Conservation (phyloP, 2,888 invertebrate genomes). For the Drosophila silvestris region DNA sequence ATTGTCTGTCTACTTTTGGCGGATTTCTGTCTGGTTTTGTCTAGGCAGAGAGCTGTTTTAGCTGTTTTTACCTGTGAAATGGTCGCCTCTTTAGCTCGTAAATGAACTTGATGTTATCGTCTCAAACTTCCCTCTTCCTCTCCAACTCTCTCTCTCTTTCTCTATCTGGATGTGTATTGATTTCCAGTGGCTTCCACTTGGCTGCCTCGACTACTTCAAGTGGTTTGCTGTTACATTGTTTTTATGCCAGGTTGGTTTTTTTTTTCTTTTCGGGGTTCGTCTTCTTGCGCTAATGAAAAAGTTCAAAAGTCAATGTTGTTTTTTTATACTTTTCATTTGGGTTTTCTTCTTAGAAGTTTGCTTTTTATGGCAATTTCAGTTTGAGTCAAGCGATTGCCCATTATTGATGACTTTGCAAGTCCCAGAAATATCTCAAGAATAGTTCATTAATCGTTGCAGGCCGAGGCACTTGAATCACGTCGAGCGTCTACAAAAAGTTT, state of each 20-base stretch:
- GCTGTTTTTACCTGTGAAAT: slow-evolving; percentile 56
- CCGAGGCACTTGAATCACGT: slow-evolving; percentile 4
- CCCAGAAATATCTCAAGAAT: slow-evolving; percentile 29
- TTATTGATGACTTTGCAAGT: slow-evolving; percentile 61
- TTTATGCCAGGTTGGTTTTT: slow-evolving; percentile 53
- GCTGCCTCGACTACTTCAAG: slow-evolving; percentile 68
- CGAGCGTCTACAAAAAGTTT: not conserved
- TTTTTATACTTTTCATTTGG: slow-evolving; percentile 42
- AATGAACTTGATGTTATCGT: slow-evolving; percentile 81
- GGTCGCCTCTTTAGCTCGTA: slow-evolving; percentile 67
- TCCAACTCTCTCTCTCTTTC: not conserved
- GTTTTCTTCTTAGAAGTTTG: slow-evolving; percentile 46
- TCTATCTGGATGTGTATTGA: slow-evolving; percentile 61
- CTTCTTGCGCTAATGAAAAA: slow-evolving; percentile 73
- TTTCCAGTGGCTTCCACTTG: slow-evolving; percentile 75
- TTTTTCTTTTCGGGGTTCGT: slow-evolving; percentile 45
- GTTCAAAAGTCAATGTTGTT: slow-evolving; percentile 77
- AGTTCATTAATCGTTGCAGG: slow-evolving; percentile 51
- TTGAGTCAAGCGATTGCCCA: slow-evolving; percentile 50
- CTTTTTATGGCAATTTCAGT: slow-evolving; percentile 56
- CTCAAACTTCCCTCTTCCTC: slow-evolving; percentile 26
- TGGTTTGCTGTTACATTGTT: slow-evolving; percentile 63
- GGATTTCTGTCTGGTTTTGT: slow-evolving; percentile 39
- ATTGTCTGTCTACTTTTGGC: slow-evolving; percentile 41
- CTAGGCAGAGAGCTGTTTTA: slow-evolving; percentile 9